These are phyloP conservation scores for Microchrysa polita DNA, from an alignment of 2,888 invertebrate species.

Conservation along the genomic window DNA sequence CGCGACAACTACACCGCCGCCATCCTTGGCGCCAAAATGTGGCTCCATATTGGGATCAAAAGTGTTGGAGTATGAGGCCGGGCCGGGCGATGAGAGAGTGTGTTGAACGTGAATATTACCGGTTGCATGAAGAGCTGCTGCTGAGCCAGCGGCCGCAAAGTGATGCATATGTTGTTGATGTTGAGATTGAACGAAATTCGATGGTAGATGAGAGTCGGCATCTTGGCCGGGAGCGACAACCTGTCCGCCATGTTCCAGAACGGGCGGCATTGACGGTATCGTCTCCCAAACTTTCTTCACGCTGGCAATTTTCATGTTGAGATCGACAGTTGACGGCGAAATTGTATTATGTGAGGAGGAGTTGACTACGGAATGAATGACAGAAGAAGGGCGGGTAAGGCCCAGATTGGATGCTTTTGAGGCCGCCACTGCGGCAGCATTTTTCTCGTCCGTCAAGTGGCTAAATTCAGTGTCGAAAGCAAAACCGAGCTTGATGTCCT, in stretches of 20 bases:
- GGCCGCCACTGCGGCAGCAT: conserved; percentile 62
- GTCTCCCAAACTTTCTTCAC: conserved; percentile 87
- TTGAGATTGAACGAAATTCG: conserved; percentile 55
- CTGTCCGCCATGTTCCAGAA: conserved; percentile 67
- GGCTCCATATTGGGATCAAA: conserved; percentile 66
- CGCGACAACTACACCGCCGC: conserved; percentile 28
- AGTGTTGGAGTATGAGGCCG: conserved; percentile 60
- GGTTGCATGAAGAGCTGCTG: conserved; percentile 48
- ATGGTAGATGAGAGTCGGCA: conserved; percentile 52
- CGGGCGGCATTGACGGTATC: conserved; percentile 72
- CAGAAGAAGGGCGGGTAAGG: conserved; percentile 70
- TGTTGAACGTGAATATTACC: conserved; percentile 61
- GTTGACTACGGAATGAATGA: conserved; percentile 61
- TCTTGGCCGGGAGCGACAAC: conserved; percentile 49
- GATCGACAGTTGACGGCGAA: conserved; percentile 85
- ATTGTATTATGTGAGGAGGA: conserved; percentile 77
- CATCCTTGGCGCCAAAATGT: conserved; percentile 56
- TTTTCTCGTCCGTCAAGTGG: conserved; percentile 78
- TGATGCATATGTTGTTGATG: conserved; percentile 58
- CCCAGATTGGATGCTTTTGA: conserved; percentile 38
- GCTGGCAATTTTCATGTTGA: conserved; percentile 93
- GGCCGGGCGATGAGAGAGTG: conserved; percentile 62
- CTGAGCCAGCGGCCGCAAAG: conserved; percentile 25
- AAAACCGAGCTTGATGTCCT: conserved; percentile 92
- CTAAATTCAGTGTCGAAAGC: conserved; percentile 86